Base-by-base conservation (phyloP, 2,888 invertebrate genomes). In the Nemotelus nigrinus region DNA sequence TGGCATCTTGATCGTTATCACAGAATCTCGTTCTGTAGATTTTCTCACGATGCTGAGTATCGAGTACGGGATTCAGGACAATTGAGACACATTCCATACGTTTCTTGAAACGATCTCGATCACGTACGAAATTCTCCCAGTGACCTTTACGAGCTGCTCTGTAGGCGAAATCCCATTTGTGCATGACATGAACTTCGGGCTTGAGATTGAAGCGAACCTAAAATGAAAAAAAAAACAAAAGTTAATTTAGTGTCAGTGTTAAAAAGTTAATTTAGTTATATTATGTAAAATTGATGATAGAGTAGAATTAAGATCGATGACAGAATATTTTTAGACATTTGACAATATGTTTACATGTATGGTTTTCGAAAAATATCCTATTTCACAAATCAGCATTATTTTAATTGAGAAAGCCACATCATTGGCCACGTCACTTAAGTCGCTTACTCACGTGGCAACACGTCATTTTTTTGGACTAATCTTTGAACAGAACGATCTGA, bases 111-210 rank as follows among this genome's bases (percentile, higher is more conserved):
- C 86, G 82, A 63, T 81, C 82, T 39, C 85, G 83, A 83, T 92
- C 92, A 0, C 89, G 83, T 0, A 89, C 90, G 81, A 86, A 86
- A 78, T 88, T 85, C 83, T 91, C 90, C 92, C 92, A 92, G 77
- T 89, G 88, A 0, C 91, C 90, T 47, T 88, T 88, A 5, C 92
- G 85, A 7, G 91, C 91, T 68, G 89, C 89, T 3, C 89, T 85
- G 79, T 91, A 90, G 1, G 91, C 92, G 83, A 87, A 90, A 72
- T 89, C 85, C 92, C 92, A 92, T 2, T 89, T 88, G 3, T 89
- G 84, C 89, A 92, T 90, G 72, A 89, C 88, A 83, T 89, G 90
- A 63, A 92, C 89, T 79, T 88, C 86, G 0, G 90, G 90, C 1
- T 89, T 88, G 2, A 86, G 80, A 10, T 90, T 89, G 84, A 92